Conservation (phyloP, 2,888 invertebrate species). For the Meganola albula region DNA sequence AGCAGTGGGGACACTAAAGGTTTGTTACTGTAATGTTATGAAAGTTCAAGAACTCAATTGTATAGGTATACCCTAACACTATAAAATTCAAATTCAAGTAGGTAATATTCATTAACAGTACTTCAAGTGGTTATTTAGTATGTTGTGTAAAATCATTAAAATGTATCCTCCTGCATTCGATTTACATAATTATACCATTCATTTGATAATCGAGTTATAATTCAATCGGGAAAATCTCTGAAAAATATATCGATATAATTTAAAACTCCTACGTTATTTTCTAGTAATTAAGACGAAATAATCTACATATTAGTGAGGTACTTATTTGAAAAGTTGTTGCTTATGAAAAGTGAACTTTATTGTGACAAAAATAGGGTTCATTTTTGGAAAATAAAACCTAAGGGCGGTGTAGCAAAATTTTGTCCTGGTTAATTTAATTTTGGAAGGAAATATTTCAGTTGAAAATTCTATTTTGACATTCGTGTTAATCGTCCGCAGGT, state of each 20-base stretch:
- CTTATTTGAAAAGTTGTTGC: too few species aligned
- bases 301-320: too few species aligned
- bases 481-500: constrained; percentile 69
- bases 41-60: too few species aligned
- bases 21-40: too few species aligned
- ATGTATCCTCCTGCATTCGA: constrained; percentile 25
- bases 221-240: constrained; percentile 16
- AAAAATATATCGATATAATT: constrained; percentile 36
- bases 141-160: constrained; percentile 21
- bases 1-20: too few species aligned
- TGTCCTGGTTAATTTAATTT: constrained; percentile 46
- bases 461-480: constrained; percentile 68
- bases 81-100: too few species aligned
- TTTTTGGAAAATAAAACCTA: constrained; percentile 5
- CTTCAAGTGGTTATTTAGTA: constrained; percentile 17
- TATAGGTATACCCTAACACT: too few species aligned
- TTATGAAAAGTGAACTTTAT: too few species aligned
- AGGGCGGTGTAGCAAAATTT: constrained; percentile 8
- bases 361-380: constrained; percentile 21
- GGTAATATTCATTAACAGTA: constrained; percentile 19
- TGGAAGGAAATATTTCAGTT: constrained; percentile 55
- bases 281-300: constrained; percentile 53
- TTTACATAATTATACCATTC: constrained; percentile 39
- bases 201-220: constrained; percentile 22
- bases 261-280: constrained; percentile 34